Evolutionary conservation across 2,888 invertebrate species (phyloP), one percentile per base, ranked within the genome.

Genomic region (Chirona hameri): DNA sequence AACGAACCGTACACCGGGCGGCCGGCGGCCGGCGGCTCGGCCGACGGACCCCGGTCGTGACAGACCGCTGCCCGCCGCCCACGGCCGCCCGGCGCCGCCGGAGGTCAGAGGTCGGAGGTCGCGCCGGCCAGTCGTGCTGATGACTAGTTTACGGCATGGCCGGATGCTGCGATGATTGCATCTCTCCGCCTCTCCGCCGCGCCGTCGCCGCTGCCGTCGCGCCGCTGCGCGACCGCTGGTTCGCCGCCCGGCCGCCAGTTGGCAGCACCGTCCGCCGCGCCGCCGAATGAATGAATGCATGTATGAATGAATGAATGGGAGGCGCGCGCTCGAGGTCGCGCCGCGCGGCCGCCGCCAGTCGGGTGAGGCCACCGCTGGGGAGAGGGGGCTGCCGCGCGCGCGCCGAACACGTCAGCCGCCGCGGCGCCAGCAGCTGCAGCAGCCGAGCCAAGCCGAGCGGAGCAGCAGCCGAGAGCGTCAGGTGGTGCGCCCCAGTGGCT

Each of bases 221-320:
- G n/a, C n/a, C n/a, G n/a, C n/a, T n/a, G n/a, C 52, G 18, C 14
- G 72, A 7, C 72, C 31, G 27, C 27, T 1, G 46, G 21, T 76
- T 76, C 18, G 9, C 24, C 21, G 46, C 31, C 39, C 24, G 76
- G 76, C 46, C 76, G 76, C 39, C 76, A 76, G 76, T 18, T 39
- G 76, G 76, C 76, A 76, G 76, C 76, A 76, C 76, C 24, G 76
- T 31, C 76, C 76, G 76, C 76, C 31, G 27, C n/a, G 18, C 76
- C 9, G 21, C 9, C 31, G 72, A 72, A 46, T 46, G 76, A 76
- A 76, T 76, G 76, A 76, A 76, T 76, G 76, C 39, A 76, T 76
- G 76, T 46, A 76, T 76, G 76, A 46, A 76, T 76, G 76, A 76
- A 76, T 76, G 76, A 76, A 76, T 76, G 76, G 76, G 76, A 76